phyloP scores from a whole-genome alignment of 2,797 vertebrate species.

The Eleutherodactylus coqui region DNA sequence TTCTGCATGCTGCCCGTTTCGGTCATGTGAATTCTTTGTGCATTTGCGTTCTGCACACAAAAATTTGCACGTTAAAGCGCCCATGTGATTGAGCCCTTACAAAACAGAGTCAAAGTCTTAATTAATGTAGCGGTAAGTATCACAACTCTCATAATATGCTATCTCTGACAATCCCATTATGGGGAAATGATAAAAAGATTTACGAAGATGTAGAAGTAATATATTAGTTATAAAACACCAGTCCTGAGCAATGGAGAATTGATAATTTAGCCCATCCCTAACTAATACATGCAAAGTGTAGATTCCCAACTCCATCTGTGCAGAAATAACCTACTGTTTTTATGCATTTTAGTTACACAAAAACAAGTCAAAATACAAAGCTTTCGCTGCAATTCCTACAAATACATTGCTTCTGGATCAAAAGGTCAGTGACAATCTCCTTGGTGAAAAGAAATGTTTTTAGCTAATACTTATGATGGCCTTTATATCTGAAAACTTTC shows the following conservation, averaged over 20 bases:
- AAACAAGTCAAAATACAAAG: constrained; percentile 94
- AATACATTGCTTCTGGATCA: constrained; percentile 95
- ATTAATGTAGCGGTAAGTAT: no score
- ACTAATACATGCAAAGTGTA: not conserved
- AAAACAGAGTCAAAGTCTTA: no score
- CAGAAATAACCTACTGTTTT: not conserved
- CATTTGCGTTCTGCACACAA: no score
- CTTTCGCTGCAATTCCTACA: constrained; percentile 94
- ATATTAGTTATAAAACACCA: not conserved
- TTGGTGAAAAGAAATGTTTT: not conserved
- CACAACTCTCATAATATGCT: no score
- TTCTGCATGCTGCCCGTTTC: no score
- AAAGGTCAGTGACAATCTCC: constrained; percentile 84
- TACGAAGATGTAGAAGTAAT: no score
- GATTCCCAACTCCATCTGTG: no score
- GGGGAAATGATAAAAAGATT: no score
- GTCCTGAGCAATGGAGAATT: not conserved
- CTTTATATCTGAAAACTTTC: not conserved
- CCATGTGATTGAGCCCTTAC: no score
- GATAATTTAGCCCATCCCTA: not conserved
- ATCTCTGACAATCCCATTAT: no score
- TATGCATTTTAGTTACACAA: constrained; percentile 82
- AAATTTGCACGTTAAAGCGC: no score
- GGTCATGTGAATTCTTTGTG: no score
- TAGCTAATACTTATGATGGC: not conserved